Percentiles rank a stretch among this genome's conserved stretches.
Evolutionary conservation across 2,888 invertebrate genomes (phyloP).

Genomic region (Tachystola acroxantha): DNA sequence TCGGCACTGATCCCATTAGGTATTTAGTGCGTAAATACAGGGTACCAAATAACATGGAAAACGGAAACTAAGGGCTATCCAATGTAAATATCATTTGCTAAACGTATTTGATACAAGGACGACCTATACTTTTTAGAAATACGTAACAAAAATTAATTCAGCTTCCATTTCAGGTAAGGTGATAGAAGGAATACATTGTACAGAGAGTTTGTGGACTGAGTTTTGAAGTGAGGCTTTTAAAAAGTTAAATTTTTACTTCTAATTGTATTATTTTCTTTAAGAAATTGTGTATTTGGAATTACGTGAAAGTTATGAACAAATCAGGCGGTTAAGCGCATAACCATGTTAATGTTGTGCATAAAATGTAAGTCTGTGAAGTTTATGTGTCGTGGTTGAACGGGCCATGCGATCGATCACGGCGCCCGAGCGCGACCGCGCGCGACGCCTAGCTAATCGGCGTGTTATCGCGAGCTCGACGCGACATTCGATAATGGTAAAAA

Average conservation of each 20-base stretch:
- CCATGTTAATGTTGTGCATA: conserved; percentile 21
- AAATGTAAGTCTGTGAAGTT: conserved; percentile 22
- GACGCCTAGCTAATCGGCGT: conserved; percentile 32
- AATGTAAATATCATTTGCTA: no score
- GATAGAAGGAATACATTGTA: no score
- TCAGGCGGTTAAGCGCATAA: conserved; percentile 14
- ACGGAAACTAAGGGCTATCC: no score
- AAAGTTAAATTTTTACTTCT: no score
- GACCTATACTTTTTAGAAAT: no score
- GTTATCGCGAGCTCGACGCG: conserved; percentile 41
- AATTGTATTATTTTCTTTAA: no score
- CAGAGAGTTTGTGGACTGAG: no score
- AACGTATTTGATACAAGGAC: no score
- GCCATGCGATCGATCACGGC: conserved; percentile 38
- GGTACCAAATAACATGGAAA: neutral
- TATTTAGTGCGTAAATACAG: neutral
- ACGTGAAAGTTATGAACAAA: neutral
- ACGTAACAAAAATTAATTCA: no score
- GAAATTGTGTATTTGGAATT: neutral
- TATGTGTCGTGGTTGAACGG: conserved; percentile 18
- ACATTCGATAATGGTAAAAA: conserved; percentile 50
- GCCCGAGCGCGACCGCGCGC: conserved; percentile 16
- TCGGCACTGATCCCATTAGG: conserved; percentile 2
- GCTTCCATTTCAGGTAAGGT: no score
- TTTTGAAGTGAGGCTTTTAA: no score